A percentile compares a stretch with the other conserved stretches of the same genome.
phyloP scores from a whole-genome alignment of 2,888 invertebrate species.

The Branchellion lobata region DNA sequence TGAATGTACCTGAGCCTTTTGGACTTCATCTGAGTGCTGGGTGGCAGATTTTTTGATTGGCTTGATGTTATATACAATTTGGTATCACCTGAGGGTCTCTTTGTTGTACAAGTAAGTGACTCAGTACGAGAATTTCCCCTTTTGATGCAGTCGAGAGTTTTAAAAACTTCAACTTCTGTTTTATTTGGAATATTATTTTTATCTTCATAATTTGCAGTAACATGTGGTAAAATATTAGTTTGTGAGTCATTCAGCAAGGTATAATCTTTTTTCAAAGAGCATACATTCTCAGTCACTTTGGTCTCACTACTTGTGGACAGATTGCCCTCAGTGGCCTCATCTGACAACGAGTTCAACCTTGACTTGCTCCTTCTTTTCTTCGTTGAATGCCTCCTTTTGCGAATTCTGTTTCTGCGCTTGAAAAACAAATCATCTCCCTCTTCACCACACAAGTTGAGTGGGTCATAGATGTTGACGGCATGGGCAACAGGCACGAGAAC shows the following conservation, averaged over 20 bases:
- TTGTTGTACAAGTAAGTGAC: not conserved
- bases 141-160: not conserved
- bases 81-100: not conserved
- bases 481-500: conserved; percentile 81
- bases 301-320: conserved; percentile 5
- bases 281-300: not conserved
- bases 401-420: conserved; percentile 53
- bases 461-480: conserved; percentile 88
- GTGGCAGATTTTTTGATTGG: conserved; percentile 25
- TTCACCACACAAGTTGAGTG: conserved; percentile 72
- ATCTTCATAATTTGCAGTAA: too few species aligned
- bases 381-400: conserved; percentile 36
- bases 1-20: conserved; percentile 80
- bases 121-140: not conserved
- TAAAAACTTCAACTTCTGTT: too few species aligned
- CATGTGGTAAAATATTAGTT: too few species aligned
- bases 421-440: conserved; percentile 55
- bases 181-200: too few species aligned
- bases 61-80: conserved; percentile 34
- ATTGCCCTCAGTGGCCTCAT: conserved; percentile 5
- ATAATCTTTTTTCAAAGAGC: conserved; percentile 10
- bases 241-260: conserved; percentile 53
- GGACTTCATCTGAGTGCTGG: conserved; percentile 65
- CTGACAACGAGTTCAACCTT: not conserved
- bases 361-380: conserved; percentile 33